Percentiles rank a stretch among this genome's conserved stretches.
Evolutionary conservation across 2,113 vertebrate genomes (phyloP).

Genomic region (Chloroceryle aenea): DNA sequence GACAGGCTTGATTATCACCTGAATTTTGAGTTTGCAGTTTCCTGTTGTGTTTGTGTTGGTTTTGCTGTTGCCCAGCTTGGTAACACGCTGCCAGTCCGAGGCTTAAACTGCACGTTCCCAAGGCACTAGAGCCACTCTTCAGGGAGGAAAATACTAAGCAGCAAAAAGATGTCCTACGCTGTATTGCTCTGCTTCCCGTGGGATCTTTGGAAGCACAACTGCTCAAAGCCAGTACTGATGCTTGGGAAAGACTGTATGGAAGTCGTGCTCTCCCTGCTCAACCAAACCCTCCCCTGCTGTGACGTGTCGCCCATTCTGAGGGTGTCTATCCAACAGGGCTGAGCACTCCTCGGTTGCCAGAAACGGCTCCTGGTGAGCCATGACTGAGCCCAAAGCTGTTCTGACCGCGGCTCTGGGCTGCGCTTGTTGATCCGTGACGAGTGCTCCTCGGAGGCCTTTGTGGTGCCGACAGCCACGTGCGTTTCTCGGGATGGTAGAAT

Average conservation of each 20-base stretch:
- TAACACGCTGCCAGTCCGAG: background rate
- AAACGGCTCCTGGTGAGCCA: background rate
- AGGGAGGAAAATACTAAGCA: background rate
- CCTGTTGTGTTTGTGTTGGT: background rate
- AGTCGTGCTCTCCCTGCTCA: background rate
- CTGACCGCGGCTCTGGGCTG: background rate
- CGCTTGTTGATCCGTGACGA: background rate
- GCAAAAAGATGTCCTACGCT: background rate
- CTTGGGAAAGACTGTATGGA: background rate
- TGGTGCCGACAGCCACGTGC: background rate
- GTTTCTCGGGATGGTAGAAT: background rate
- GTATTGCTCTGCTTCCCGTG: background rate
- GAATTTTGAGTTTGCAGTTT: background rate
- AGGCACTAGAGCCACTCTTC: background rate
- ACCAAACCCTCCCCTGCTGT: background rate
- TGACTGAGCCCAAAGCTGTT: background rate
- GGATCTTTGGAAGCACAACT: background rate
- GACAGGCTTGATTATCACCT: background rate
- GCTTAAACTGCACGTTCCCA: background rate
- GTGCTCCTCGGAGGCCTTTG: background rate
- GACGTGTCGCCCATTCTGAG: background rate
- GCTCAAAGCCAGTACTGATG: background rate
- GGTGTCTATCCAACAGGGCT: background rate
- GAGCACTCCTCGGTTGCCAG: background rate
- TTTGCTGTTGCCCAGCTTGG: background rate